Conservation (phyloP, 1,140 invertebrate genomes). For the Drosophila orena region DNA sequence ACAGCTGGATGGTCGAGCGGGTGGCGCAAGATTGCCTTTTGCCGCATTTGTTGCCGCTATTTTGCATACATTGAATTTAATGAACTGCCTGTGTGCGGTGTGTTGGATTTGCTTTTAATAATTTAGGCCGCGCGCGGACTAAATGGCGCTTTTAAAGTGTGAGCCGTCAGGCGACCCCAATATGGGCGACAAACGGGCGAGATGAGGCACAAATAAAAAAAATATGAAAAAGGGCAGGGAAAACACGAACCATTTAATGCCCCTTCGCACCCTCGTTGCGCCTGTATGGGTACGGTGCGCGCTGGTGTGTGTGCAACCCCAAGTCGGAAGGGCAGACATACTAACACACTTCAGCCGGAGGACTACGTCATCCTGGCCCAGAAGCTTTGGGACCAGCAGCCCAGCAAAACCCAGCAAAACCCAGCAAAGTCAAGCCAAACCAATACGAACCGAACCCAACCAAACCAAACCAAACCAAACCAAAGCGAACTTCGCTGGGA, state of each 20-base stretch:
- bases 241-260: slow-evolving; percentile 74
- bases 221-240: slow-evolving; percentile 29
- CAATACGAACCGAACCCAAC: neutral
- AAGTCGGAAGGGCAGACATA: slow-evolving; percentile 57
- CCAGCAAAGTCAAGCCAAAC: slow-evolving; percentile 1
- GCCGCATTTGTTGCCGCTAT: slow-evolving; percentile 68
- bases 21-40: slow-evolving; percentile 36
- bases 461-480: slow-evolving; percentile 19
- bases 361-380: slow-evolving; percentile 78
- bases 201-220: slow-evolving; percentile 42
- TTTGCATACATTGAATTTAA: slow-evolving; percentile 79
- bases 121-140: slow-evolving; percentile 68
- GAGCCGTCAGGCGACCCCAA: slow-evolving; percentile 70
- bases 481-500: slow-evolving; percentile 18
- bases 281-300: slow-evolving; percentile 35
- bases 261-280: slow-evolving; percentile 37
- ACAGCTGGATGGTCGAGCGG: slow-evolving; percentile 32
- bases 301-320: slow-evolving; percentile 60
- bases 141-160: slow-evolving; percentile 80
- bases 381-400: slow-evolving; percentile 22
- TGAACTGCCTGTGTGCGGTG: slow-evolving; percentile 55
- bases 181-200: slow-evolving; percentile 35
- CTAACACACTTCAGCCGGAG: slow-evolving; percentile 71
- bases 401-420: slow-evolving; percentile 6
- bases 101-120: slow-evolving; percentile 75